A percentile compares a stretch with the other conserved stretches of the same genome.
Conservation (phyloP, 2,797 vertebrate species). For the Melanotaenia maccullochi region DNA sequence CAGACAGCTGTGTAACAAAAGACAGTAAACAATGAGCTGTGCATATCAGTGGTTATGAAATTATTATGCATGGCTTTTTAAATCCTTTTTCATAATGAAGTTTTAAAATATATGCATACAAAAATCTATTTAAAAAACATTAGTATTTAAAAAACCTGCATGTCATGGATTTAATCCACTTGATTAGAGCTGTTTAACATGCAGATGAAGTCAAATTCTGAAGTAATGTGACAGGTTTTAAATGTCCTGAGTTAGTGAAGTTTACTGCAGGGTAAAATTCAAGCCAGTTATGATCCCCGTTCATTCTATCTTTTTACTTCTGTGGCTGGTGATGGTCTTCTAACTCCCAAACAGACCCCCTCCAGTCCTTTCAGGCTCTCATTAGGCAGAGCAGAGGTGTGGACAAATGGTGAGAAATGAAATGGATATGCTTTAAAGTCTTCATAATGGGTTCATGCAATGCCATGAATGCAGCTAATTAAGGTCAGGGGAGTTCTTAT, state of each 20-base stretch:
- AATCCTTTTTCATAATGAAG: slow-evolving; percentile 18
- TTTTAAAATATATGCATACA: slow-evolving; percentile 19
- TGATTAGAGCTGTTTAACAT: slow-evolving; percentile 55
- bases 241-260: slow-evolving; percentile 29
- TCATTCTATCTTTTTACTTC: slow-evolving; percentile 39
- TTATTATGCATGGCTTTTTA: slow-evolving; percentile 13
- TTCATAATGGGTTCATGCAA: slow-evolving; percentile 80
- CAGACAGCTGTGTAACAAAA: background rate
- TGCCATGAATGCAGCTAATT: slow-evolving; percentile 80
- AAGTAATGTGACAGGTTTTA: slow-evolving; percentile 32
- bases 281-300: slow-evolving; percentile 41
- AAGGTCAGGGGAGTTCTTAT: slow-evolving; percentile 80
- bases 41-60: slow-evolving; percentile 1
- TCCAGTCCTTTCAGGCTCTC: slow-evolving; percentile 61
- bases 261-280: slow-evolving; percentile 51
- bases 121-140: slow-evolving; percentile 17
- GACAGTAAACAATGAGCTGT: background rate
- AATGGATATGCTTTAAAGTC: slow-evolving; percentile 82
- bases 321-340: slow-evolving; percentile 34
- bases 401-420: slow-evolving; percentile 80
- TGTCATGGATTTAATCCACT: slow-evolving; percentile 53
- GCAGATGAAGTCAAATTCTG: slow-evolving; percentile 41
- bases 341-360: slow-evolving; percentile 28
- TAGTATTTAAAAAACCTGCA: slow-evolving; percentile 31
- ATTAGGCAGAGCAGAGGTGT: slow-evolving; percentile 71